A percentile compares a stretch with the other conserved stretches of the same genome.
Evolutionary conservation across 2,113 vertebrate species (phyloP).

Genomic region (Oreamnos americanus): DNA sequence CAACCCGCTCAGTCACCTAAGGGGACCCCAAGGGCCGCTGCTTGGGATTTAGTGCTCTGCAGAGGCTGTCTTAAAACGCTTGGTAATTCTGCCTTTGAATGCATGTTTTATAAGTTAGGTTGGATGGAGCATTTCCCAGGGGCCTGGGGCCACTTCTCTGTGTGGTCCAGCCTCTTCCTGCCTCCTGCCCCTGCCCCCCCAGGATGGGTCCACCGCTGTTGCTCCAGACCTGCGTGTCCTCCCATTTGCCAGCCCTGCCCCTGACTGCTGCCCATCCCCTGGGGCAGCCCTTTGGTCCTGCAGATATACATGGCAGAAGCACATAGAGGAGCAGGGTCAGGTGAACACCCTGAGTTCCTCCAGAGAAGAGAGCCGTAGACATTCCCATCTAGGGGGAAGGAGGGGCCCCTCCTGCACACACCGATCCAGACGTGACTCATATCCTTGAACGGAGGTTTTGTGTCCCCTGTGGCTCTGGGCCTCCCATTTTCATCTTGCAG

Average conservation of each 20-base stretch:
- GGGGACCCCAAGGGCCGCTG: fast-evolving
- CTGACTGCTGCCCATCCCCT: neutral
- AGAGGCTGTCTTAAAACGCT: neutral
- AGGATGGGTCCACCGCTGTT: neutral
- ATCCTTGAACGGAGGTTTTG: fast-evolving
- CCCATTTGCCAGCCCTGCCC: neutral
- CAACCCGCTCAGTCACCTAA: fast-evolving
- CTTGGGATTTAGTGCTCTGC: neutral
- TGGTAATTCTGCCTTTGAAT: neutral
- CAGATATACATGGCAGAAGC: neutral
- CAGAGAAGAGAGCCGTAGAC: too few species aligned
- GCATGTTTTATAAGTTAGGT: neutral
- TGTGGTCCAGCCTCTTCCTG: neutral
- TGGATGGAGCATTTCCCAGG: fast-evolving
- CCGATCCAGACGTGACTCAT: neutral
- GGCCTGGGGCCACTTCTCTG: too few species aligned
- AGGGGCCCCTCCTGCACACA: neutral
- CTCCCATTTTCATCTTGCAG: neutral
- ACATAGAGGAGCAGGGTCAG: too few species aligned
- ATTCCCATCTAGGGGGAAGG: too few species aligned
- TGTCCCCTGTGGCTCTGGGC: neutral
- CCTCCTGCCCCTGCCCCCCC: neutral
- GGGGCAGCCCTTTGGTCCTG: neutral
- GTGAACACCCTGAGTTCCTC: too few species aligned
- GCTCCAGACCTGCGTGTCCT: fast-evolving